Evolutionary conservation across 2,888 invertebrate genomes (phyloP).

Genomic region (Erebia epiphron): DNA sequence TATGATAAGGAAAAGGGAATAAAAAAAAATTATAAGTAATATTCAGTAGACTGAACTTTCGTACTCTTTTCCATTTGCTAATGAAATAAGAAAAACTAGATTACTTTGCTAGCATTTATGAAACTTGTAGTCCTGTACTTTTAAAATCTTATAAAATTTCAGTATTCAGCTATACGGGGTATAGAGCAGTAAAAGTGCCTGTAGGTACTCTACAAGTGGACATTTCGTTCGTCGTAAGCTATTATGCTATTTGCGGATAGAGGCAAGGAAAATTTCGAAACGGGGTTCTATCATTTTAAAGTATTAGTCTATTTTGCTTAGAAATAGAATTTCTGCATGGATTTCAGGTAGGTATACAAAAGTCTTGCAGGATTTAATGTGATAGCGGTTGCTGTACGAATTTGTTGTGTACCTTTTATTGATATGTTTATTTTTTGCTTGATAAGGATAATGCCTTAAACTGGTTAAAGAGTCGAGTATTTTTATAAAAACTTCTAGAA

Average conservation of each 20-base stretch:
- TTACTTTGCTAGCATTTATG: background rate
- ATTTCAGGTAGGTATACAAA: too few relatives aligned
- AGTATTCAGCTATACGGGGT: background rate
- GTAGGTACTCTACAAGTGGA: constrained; percentile 3
- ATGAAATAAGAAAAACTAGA: background rate
- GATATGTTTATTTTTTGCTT: too few relatives aligned
- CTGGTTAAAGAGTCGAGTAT: too few relatives aligned
- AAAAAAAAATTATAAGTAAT: too few relatives aligned
- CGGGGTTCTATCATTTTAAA: background rate
- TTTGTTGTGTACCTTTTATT: too few relatives aligned
- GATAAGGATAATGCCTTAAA: too few relatives aligned
- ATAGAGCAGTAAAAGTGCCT: background rate
- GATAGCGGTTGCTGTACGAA: background rate
- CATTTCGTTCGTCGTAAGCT: constrained; percentile 6
- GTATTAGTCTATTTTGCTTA: background rate
- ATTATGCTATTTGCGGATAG: constrained; percentile 10
- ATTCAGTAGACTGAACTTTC: background rate
- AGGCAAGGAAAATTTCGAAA: background rate
- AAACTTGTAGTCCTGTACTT: background rate
- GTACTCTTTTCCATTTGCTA: background rate
- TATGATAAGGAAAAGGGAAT: background rate
- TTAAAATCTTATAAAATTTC: background rate
- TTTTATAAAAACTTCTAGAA: too few relatives aligned
- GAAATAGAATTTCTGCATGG: too few relatives aligned
- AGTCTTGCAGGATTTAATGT: too few relatives aligned